A percentile compares a stretch with the other conserved stretches of the same genome.
These are phyloP conservation scores for Ochropleura plecta DNA, from an alignment of 2,888 invertebrate species.

Conservation along the genomic window DNA sequence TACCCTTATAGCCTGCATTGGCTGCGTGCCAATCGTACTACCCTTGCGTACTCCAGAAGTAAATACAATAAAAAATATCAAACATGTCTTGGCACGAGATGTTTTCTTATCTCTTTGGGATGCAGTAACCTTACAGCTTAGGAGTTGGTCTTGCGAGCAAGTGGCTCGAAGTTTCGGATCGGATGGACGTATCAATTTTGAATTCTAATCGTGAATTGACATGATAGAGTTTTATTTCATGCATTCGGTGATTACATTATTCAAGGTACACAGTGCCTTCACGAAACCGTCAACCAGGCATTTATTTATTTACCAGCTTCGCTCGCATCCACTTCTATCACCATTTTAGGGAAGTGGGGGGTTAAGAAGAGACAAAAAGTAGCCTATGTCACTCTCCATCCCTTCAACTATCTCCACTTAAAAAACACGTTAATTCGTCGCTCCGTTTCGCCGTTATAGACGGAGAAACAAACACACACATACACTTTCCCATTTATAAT, in stretches of 20 bases:
- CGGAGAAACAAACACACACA: too few species aligned
- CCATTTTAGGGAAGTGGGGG: too few species aligned
- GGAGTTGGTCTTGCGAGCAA: conserved; percentile 2
- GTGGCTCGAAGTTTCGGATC: neutral
- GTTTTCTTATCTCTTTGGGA: conserved; percentile 26
- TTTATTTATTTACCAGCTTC: too few species aligned
- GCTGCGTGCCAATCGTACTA: conserved; percentile 34
- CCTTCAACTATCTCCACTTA: too few species aligned
- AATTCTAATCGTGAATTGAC: neutral
- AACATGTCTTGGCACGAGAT: conserved; percentile 40
- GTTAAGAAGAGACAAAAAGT: too few species aligned
- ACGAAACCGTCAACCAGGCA: too few species aligned
- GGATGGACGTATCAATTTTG: neutral
- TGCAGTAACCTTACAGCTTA: conserved; percentile 10
- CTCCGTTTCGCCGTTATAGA: too few species aligned
- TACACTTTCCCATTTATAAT: too few species aligned
- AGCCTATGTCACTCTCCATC: too few species aligned
- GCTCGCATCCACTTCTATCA: too few species aligned
- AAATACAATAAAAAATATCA: conserved; percentile 31
- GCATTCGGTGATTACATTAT: neutral
- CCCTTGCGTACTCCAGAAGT: conserved; percentile 11
- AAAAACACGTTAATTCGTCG: too few species aligned
- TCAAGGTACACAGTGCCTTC: too few species aligned
- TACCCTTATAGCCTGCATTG: conserved; percentile 22
- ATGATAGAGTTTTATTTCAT: neutral